Evolutionary conservation across 2,888 invertebrate genomes (phyloP), one percentile per base, ranked within the genome.

Genomic region (Tetragnatha montana): DNA sequence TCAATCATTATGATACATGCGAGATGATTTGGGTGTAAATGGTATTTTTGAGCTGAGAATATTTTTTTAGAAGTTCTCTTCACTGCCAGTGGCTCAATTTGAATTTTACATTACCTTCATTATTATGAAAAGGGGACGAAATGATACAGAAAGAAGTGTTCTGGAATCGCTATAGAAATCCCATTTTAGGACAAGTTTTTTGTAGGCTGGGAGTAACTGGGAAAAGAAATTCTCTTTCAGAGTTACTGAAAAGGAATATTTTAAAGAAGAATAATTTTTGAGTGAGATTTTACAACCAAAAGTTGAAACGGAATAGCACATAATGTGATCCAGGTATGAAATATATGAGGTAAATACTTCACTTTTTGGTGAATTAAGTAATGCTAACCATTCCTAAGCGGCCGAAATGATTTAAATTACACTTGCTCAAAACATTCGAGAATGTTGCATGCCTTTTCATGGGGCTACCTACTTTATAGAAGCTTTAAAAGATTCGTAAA

Each of bases 11-110:
- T 14, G n/a, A 50, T 60, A 50, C 51, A 60, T 50, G 35, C n/a
- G 19, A 74, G 21, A 74, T 51, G n/a, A 21, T 73, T 74, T 17
- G n/a, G 51, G 82, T 74, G 82, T 73, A 74, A 74, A 82, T 82
- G 82, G 22, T 19, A 73, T 22, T 82, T 74, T 74, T 82, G 10
- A 21, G 1, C 2, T 21, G 79, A 60, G 35, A 74, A 17, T 51
- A 73, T 74, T 82, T 82, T 70, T 12, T n/a, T 17, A 0, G 70
- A 71, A 79, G 8, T 71, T 70, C 8, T 47, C 19, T 8, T 35
- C 35, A 35, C 10, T 6, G 60, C 6, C 14, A 22, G 51, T 60
- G 22, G 19, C 6, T 78, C 49, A 19, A 60, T 60, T 81, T 81
- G 8, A n/a, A 12, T 81, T 71, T 81, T 19, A 71, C 70, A 60